Percentiles rank a stretch among this genome's conserved stretches.
Conservation (phyloP, 2,888 invertebrate genomes). For the Creontiades dilutus region DNA sequence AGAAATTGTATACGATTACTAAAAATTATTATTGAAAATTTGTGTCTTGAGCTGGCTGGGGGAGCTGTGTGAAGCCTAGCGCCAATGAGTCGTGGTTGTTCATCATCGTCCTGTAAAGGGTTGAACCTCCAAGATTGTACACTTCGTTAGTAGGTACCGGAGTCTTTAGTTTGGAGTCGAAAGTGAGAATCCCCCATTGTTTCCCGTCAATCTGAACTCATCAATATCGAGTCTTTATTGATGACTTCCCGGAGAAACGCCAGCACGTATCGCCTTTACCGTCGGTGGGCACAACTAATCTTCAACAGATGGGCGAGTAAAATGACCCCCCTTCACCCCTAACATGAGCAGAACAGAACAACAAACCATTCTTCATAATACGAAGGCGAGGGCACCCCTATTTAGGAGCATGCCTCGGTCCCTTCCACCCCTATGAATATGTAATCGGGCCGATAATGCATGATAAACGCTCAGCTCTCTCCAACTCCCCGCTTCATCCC, state of each 20-base stretch:
- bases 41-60: too few relatives aligned
- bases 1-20: too few relatives aligned
- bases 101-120: too few relatives aligned
- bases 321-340: conserved; percentile 21
- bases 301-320: conserved; percentile 57
- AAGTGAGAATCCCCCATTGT: background rate
- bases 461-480: conserved; percentile 62
- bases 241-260: background rate
- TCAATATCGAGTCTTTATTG: background rate
- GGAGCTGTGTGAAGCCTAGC: too few relatives aligned
- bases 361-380: conserved; percentile 55
- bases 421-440: conserved; percentile 65
- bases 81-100: too few relatives aligned
- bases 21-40: too few relatives aligned
- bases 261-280: background rate
- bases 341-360: conserved; percentile 39
- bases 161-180: too few relatives aligned
- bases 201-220: background rate
- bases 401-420: conserved; percentile 19
- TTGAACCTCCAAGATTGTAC: too few relatives aligned
- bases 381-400: conserved; percentile 19
- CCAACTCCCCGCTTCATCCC: background rate
- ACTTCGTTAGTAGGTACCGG: too few relatives aligned
- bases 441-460: conserved; percentile 71
- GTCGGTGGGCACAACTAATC: conserved; percentile 25